Evolutionary conservation across 2,888 invertebrate genomes (phyloP).

Genomic region (Metellina segmentata): DNA sequence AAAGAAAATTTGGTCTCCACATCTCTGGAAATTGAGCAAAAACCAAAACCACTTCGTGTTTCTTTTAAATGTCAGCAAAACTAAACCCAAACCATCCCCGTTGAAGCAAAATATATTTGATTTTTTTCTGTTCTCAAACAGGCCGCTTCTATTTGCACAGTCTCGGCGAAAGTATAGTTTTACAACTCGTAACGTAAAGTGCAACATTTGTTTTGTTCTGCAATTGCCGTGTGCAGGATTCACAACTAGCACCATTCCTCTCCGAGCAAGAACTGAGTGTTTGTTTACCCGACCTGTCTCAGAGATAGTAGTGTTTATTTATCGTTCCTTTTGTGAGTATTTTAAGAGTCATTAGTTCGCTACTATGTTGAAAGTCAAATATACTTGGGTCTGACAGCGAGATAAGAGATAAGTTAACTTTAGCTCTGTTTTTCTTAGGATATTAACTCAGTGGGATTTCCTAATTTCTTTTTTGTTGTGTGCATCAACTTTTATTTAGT

Average conservation of each 20-base stretch:
- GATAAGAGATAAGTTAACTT: background rate
- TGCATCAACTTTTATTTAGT: background rate
- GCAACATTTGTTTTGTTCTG: background rate
- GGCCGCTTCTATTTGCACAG: background rate
- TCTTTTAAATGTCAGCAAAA: background rate
- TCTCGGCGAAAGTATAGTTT: background rate
- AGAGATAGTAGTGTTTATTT: slow-evolving; percentile 27
- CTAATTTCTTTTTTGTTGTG: background rate
- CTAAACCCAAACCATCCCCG: background rate
- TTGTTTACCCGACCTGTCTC: slow-evolving; percentile 26
- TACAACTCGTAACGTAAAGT: background rate
- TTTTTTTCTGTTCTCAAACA: background rate
- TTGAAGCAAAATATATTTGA: background rate
- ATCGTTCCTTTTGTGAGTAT: slow-evolving; percentile 1
- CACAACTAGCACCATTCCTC: background rate
- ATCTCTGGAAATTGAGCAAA: background rate
- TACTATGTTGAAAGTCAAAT: background rate
- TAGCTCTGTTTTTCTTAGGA: background rate
- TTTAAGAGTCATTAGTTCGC: slow-evolving; percentile 8
- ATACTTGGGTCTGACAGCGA: background rate
- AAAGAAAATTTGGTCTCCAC: background rate
- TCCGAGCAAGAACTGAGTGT: background rate
- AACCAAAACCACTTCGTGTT: background rate
- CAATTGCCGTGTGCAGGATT: background rate
- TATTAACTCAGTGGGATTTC: background rate